Conservation (phyloP, 1,140 invertebrate species). For the Camponotus vicinus region DNA sequence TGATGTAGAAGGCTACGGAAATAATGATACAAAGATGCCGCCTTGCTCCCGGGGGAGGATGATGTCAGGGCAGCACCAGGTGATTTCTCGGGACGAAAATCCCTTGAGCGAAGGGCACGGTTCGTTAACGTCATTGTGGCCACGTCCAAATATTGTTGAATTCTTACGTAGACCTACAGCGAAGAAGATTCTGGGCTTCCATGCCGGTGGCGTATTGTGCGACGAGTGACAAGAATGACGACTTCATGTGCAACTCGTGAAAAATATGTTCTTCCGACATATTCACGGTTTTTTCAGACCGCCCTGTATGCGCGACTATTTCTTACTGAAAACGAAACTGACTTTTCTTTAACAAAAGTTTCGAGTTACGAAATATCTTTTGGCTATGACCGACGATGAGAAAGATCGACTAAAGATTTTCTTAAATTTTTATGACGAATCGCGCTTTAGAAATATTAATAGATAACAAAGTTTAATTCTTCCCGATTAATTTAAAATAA, state of each 20-base stretch:
- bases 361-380: background rate
- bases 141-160: slow-evolving; percentile 75
- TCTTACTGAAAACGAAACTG: background rate
- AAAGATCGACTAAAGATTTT: no score
- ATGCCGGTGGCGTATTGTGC: slow-evolving; percentile 51
- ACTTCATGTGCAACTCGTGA: slow-evolving; percentile 60
- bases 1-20: slow-evolving; percentile 31
- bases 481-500: background rate
- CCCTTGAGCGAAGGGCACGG: slow-evolving; percentile 64
- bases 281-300: background rate
- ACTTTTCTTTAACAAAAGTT: background rate
- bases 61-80: slow-evolving; percentile 36
- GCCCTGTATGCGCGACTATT: background rate
- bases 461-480: background rate
- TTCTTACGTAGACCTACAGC: slow-evolving; percentile 70
- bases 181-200: slow-evolving; percentile 58
- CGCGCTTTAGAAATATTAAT: background rate
- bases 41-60: slow-evolving; percentile 18
- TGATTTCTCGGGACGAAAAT: slow-evolving; percentile 71
- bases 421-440: background rate
- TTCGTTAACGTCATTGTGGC: slow-evolving; percentile 73
- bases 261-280: background rate
- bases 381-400: background rate
- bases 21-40: slow-evolving; percentile 74
- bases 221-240: slow-evolving; percentile 44